Evolutionary conservation across 2,113 vertebrate genomes (phyloP), one percentile per base, ranked within the genome.

Genomic region (Andinoacara biseriatus): DNA sequence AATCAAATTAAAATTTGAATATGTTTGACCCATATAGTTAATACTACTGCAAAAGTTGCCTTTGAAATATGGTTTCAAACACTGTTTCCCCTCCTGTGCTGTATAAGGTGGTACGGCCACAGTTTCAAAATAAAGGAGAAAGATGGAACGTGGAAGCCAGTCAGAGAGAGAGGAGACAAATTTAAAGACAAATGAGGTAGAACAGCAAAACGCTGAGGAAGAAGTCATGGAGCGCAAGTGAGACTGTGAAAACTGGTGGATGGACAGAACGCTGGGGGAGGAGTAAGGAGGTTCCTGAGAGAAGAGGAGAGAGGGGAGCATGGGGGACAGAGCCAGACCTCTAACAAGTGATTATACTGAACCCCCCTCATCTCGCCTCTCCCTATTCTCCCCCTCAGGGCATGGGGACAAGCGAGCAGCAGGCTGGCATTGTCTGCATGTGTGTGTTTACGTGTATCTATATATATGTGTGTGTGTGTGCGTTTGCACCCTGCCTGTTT

Each of bases 301-400:
- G 87, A 61, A 84, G 90, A 89, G 88, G 86, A 82, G 89, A 85
- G 67, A 57, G 46, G 46, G 83, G 83, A 72, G 84, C 84, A 86
- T 79, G 82, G 84, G 90, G 89, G 93, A 84, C 74, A 46, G 69
- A 88, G 86, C 87, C 91, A 95, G 93, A 94, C 92, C 94, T 94
- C 90, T 94, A 95, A 95, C 95, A 95, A 95, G 95, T 95, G 94
- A 96, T 96, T 96, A 95, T 93, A 95, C 89, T 43, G 78, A 93
- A 80, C 56, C 78, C 84, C 86, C 86, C 63, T 56, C 63, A 49
- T 74, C 67, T 58, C 67, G 46, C 38, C 56, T 65, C 84, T 75
- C 89, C 86, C 67, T 69, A 72, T 72, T 84, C 77, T 88, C 84
- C 94, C 93, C 94, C 91, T 86, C 61, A 90, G 93, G 94, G 95